Conservation (phyloP, 2,888 invertebrate species). For the Eupsilia transversa region DNA sequence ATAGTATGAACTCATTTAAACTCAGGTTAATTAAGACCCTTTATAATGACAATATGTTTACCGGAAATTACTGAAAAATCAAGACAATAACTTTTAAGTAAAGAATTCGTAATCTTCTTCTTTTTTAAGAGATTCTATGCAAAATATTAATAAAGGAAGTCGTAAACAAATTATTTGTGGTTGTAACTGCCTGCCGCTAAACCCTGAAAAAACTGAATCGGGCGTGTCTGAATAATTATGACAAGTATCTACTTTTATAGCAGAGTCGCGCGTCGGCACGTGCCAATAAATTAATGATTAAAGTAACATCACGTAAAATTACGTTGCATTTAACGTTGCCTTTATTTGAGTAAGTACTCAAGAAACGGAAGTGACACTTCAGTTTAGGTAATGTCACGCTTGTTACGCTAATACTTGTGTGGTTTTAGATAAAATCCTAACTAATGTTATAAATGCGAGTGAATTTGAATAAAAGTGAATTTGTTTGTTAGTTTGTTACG, state of each 20-base stretch:
- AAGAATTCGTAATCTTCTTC: constrained; percentile 12
- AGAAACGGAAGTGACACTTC: not conserved
- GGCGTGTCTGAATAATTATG: not conserved
- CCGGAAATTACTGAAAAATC: not conserved
- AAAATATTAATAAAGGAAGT: no score
- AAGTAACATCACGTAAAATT: not conserved
- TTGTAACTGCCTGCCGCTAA: no score
- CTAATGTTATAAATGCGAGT: no score
- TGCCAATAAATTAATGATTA: constrained; percentile 7
- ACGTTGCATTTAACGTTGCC: not conserved
- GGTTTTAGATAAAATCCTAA: not conserved
- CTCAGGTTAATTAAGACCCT: not conserved
- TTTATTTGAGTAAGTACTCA: not conserved
- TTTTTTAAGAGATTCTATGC: no score
- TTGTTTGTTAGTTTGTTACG: no score
- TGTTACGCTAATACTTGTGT: not conserved
- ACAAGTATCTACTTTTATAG: not conserved
- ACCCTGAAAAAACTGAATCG: no score
- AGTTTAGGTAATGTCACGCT: not conserved
- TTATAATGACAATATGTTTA: not conserved
- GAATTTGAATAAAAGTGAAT: no score
- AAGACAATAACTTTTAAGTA: not conserved
- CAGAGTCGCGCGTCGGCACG: not conserved
- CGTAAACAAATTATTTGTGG: no score
- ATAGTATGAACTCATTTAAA: not conserved